Evolutionary conservation across 1,140 invertebrate species (phyloP), one percentile per base, ranked within the genome.

Genomic region (Cyphomyrmex costatus): DNA sequence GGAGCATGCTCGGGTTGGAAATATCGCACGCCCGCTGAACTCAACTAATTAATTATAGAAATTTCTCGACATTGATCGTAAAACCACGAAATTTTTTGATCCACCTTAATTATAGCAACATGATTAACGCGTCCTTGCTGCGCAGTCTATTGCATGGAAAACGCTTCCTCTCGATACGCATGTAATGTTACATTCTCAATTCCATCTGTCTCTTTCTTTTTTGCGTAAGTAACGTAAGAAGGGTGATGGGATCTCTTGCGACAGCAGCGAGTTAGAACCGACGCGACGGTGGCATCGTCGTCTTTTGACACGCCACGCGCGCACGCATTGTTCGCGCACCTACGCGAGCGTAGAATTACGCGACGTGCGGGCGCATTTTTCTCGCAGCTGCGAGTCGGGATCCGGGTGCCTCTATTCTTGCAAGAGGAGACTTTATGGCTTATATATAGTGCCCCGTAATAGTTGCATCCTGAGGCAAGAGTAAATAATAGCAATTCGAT

Each of bases 271-370:
- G 77, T 49, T 27, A 24, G 65, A 70, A 27, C 65, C 49, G 63
- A 2, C 66, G 78, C 49, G 63, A 2, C 66, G 78, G 63, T 24
- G 33, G 33, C 53, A 33, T 21, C 74, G 58, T 7, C 79, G 79
- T 74, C 79, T 74, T 83, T 83, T 83, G 79, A 83, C 68, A 83
- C 68, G 79, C 79, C 79, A 49, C 68, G 36, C 53, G 79, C 68
- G 36, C 79, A 58, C 56, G 53, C 36, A 83, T 74, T 83, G 79
- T 83, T 83, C 79, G 24, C 66, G 79, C 66, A 68, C 79, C 53
- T 33, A 83, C 53, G 79, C 68, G 53, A 83, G 53, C 79, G 79
- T 73, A 42, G 79, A 83, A 61, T 74, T 73, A 66, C 79, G 79
- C 68, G 66, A 71, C 51, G 68, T 36, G 36, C 66, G 53, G 53